These are phyloP conservation scores for Heterotis niloticus DNA, from an alignment of 2,113 vertebrate genomes.

Conservation along the genomic window DNA sequence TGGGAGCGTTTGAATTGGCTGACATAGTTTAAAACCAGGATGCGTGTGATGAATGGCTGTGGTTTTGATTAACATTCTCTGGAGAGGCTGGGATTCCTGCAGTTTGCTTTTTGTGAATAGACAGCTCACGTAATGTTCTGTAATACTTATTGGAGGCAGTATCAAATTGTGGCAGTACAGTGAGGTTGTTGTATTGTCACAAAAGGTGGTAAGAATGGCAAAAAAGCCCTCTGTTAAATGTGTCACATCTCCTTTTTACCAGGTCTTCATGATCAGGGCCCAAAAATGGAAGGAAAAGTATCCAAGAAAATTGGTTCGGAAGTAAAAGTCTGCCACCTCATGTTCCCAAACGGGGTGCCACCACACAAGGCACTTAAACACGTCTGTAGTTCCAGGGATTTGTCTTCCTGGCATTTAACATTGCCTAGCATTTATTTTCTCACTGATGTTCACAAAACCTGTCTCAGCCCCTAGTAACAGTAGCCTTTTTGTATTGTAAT, in stretches of 20 bases:
- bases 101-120: no score
- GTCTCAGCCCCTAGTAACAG: no score
- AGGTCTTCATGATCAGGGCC: neutral
- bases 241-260: neutral
- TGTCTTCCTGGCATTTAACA: neutral
- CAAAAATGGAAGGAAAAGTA: neutral
- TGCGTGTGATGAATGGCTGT: no score
- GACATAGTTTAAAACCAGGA: no score
- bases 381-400: neutral
- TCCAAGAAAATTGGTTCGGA: neutral
- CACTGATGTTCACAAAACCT: no score
- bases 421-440: no score
- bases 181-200: constrained; percentile 12
- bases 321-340: neutral
- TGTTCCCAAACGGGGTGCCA: neutral
- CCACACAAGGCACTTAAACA: neutral
- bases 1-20: no score
- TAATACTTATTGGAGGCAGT: neutral
- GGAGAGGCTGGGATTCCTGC: no score
- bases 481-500: no score
- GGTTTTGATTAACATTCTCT: no score
- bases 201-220: neutral
- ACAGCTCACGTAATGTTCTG: neutral
- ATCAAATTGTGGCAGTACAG: neutral
- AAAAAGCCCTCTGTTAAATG: neutral